These are phyloP conservation scores for Myzus persicae DNA, from an alignment of 1,140 invertebrate species.

Conservation along the genomic window DNA sequence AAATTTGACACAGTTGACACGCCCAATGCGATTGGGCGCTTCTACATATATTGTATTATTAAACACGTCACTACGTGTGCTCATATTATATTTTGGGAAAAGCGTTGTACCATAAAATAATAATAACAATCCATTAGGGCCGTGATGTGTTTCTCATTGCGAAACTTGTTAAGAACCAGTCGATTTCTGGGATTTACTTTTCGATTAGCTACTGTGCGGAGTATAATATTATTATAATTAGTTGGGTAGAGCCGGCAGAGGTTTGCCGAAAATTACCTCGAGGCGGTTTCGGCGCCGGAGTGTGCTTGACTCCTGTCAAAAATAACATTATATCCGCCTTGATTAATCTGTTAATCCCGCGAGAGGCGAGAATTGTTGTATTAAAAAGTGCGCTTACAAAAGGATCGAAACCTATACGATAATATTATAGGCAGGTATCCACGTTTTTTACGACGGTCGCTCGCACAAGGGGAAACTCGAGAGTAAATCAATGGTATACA, in stretches of 20 bases:
- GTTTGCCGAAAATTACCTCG: background rate
- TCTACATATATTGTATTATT: too few relatives aligned
- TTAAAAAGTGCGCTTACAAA: background rate
- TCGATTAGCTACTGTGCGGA: background rate
- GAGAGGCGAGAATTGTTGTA: background rate
- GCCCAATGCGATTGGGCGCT: too few relatives aligned
- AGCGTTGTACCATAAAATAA: background rate
- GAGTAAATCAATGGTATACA: background rate
- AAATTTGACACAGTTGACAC: background rate
- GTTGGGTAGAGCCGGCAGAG: too few relatives aligned
- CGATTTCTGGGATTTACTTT: background rate
- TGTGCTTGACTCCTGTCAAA: conserved; percentile 15
- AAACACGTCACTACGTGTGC: too few relatives aligned
- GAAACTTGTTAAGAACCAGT: conserved; percentile 19
- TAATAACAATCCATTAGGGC: conserved; percentile 9
- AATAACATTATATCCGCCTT: background rate
- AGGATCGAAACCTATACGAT: background rate
- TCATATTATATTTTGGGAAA: background rate
- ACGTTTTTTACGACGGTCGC: background rate
- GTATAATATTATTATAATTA: conserved; percentile 23
- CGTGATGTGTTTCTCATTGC: background rate
- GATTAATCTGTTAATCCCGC: background rate
- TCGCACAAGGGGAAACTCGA: background rate
- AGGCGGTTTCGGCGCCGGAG: background rate
- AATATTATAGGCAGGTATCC: too few relatives aligned